Base-by-base conservation (phyloP, 2,113 vertebrate genomes). In the Macaca nemestrina region DNA sequence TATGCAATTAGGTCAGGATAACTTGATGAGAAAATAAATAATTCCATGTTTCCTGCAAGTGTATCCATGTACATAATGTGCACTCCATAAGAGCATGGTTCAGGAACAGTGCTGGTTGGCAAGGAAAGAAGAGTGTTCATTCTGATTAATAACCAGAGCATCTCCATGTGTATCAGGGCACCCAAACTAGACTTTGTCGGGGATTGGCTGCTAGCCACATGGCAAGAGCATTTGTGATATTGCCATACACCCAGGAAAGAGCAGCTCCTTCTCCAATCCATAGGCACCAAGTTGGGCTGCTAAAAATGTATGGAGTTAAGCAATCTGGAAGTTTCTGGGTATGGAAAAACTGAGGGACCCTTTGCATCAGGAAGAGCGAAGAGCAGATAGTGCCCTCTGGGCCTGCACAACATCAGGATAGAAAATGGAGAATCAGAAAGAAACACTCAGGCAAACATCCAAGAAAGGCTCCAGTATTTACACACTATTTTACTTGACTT, bases 21-120 rank as follows among this genome's bases (percentile, higher is more conserved):
- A 96, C 80, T 89, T 94, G 95, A 96, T 94, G 94, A 97, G 89
- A 97, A 97, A 97, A 96, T 96, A 96, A 95, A 91, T 81, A 97
- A 97, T 61, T 88, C 95, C 80, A 89, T 93, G 90, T 84, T 93
- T 94, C 55, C 38, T 96, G 22, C 27, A 79, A 93, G 83, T 84
- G 30, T 79, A 43, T 83, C 93, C 59, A 25, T 48, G 67, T 87
- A 79, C 13, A 55, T 55, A 64, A 93, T 67, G 40, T 86, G 68
- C 38, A 30, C 35, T 75, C 38, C 72, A 12, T n/a, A 83, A 97
- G 55, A 91, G 35, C 92, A 88, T 35, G 16, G 55, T 61, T 90
- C n/a, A 92, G 55, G 22, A 86, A 78, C 1, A 59, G 67, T 64
- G 61, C n/a, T 73, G 40, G 45, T 89, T 82, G 81, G 57, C 82